Evolutionary conservation across 2,888 invertebrate genomes (phyloP).

Genomic region (Oscheius onirici): DNA sequence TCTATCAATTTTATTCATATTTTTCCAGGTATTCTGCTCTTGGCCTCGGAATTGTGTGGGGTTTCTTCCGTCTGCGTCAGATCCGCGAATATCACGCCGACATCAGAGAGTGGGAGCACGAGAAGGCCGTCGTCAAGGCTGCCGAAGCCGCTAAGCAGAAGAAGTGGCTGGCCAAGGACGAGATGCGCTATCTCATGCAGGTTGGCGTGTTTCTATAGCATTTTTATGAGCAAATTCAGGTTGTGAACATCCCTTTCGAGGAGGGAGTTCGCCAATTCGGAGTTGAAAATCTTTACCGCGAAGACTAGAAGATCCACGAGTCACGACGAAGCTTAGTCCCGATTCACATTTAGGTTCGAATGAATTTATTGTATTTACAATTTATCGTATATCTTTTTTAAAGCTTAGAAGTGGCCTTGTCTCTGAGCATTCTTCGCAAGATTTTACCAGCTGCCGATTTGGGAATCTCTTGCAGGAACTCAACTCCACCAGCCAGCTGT

Average conservation of each 20-base stretch:
- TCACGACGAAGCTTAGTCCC: neutral
- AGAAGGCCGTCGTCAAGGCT: constrained; percentile 67
- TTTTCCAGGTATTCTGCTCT: constrained; percentile 65
- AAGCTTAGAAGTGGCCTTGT: constrained; percentile 32
- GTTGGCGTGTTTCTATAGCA: constrained; percentile 29
- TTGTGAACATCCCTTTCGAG: constrained; percentile 68
- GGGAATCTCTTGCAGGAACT: constrained; percentile 80
- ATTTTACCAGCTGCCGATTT: constrained; percentile 84
- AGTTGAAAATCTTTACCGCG: constrained; percentile 68
- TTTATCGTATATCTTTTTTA: constrained; percentile 10
- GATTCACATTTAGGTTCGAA: constrained; percentile 11
- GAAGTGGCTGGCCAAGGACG: constrained; percentile 70
- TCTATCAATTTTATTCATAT: too few relatives aligned
- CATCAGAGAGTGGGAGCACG: constrained; percentile 69
- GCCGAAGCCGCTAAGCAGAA: constrained; percentile 66
- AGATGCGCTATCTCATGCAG: constrained; percentile 70
- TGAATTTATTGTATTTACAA: constrained; percentile 21
- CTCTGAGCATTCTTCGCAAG: constrained; percentile 76
- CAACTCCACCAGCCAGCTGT: constrained; percentile 79
- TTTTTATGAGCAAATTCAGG: constrained; percentile 35
- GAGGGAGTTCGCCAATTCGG: constrained; percentile 70
- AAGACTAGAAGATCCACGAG: constrained; percentile 51
- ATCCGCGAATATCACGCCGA: constrained; percentile 70
- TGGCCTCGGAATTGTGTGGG: constrained; percentile 65
- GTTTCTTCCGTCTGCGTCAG: constrained; percentile 60